Evolutionary conservation across 2,888 invertebrate genomes (phyloP).

Genomic region (Torymus aiolomorphi): DNA sequence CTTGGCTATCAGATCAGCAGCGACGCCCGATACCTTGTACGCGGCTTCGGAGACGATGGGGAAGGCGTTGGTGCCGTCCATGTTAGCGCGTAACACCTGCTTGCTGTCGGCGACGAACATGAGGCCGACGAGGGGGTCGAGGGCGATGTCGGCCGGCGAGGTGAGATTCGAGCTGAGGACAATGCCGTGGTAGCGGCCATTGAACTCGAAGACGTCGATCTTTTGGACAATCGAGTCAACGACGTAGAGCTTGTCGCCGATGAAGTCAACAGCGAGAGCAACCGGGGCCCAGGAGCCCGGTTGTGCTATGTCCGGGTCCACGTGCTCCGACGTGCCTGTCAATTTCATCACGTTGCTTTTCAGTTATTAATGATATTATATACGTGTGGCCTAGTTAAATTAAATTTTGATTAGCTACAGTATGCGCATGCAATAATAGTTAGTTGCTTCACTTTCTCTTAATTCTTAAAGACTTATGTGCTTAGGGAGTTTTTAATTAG

Average conservation of each 20-base stretch:
- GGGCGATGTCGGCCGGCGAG: slow-evolving; percentile 91
- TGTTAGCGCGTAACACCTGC: slow-evolving; percentile 90
- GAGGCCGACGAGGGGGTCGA: slow-evolving; percentile 93
- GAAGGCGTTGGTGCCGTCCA: slow-evolving; percentile 92
- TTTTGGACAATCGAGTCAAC: slow-evolving; percentile 95
- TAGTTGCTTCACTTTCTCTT: too few relatives aligned
- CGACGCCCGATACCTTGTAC: slow-evolving; percentile 94
- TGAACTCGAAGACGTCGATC: slow-evolving; percentile 94
- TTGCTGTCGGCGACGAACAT: slow-evolving; percentile 92
- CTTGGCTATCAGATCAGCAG: slow-evolving; percentile 92
- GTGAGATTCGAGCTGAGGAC: slow-evolving; percentile 94
- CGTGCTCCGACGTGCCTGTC: slow-evolving; percentile 55
- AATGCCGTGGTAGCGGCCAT: slow-evolving; percentile 91
- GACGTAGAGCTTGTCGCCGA: slow-evolving; percentile 96
- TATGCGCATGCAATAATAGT: neutral
- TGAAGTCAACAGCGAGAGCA: slow-evolving; percentile 96
- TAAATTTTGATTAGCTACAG: too few relatives aligned
- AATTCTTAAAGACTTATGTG: too few relatives aligned
- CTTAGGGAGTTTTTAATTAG: too few relatives aligned
- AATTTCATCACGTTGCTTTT: neutral
- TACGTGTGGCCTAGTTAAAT: neutral
- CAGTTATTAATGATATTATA: neutral
- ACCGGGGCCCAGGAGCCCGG: slow-evolving; percentile 93
- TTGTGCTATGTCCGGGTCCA: slow-evolving; percentile 82
- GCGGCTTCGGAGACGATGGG: slow-evolving; percentile 94